A percentile compares a stretch with the other conserved stretches of the same genome.
These are phyloP conservation scores for Lindbergichthys nudifrons DNA, from an alignment of 2,797 vertebrate genomes.

Conservation along the genomic window DNA sequence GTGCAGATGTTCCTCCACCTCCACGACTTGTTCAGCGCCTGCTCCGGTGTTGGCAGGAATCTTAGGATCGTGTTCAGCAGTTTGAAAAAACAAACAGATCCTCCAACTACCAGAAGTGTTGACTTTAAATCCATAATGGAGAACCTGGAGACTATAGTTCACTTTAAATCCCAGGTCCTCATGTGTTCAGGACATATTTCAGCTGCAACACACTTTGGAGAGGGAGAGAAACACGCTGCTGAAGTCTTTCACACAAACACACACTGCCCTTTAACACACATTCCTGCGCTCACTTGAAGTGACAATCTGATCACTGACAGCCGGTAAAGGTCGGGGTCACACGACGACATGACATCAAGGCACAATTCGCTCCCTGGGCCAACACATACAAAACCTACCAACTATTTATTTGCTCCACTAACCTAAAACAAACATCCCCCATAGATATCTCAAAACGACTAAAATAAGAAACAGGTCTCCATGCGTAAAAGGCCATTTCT, in stretches of 20 bases:
- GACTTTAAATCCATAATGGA: slow-evolving; percentile 40
- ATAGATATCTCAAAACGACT: not conserved
- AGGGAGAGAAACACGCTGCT: not conserved
- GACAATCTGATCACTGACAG: slow-evolving; percentile 29
- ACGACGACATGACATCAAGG: not conserved
- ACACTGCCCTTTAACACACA: not conserved
- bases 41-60: slow-evolving; percentile 36
- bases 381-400: not conserved
- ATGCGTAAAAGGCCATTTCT: too few relatives aligned
- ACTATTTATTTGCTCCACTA: not conserved
- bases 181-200: not conserved
- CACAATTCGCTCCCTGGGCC: not conserved
- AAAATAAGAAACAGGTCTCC: not conserved
- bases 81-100: slow-evolving; percentile 46
- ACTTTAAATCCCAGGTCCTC: not conserved
- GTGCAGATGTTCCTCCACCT: slow-evolving; percentile 86
- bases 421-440: too few relatives aligned
- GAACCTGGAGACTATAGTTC: not conserved
- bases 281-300: not conserved
- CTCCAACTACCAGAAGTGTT: slow-evolving; percentile 43
- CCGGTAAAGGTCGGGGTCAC: slow-evolving; percentile 9
- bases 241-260: not conserved
- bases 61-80: slow-evolving; percentile 33
- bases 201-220: not conserved
- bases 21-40: slow-evolving; percentile 71